Base-by-base conservation (phyloP, 2,113 vertebrate species). In the Microtus richardsoni region DNA sequence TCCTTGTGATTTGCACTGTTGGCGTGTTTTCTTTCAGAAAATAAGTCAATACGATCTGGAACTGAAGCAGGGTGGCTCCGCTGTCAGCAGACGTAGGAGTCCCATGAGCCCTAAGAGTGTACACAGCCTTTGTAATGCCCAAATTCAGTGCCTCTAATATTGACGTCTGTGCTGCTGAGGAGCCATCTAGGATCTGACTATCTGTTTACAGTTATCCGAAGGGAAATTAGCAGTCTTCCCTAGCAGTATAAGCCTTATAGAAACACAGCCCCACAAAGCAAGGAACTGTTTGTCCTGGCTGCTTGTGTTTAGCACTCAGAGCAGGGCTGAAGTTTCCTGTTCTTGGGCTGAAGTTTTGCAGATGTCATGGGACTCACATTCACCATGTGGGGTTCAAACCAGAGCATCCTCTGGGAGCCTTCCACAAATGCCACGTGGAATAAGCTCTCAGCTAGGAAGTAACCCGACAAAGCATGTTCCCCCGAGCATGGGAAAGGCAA, bases 201-300 rank as follows among this genome's bases (percentile, higher is more conserved):
- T 97, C 79, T 97, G 93, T 97, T 97, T 97, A 58, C 58, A 58
- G 97, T 96, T 7, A 73, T 97, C 96, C 97, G 96, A 96, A 36
- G 84, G 91, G 91, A 97, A 98, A 96, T 96, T 97, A 96, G 98
- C 94, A 90, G 94, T 87, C 98, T 97, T 89, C 98, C 87, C 2
- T 98, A 96, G 91, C 97, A 71, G 93, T 96, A 87, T 87, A 93
- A 97, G 79, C 95, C 94, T 73, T 97, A 66, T 87, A 95, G 96
- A 98, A 98, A 98, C 92, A 95, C 58, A 95, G 97, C 96, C 54
- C 79, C 16, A 0, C 93, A 91, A 95, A 97, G 92, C 96, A 98
- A 98, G 96, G 90, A 94, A 73, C 75, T 84, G 80, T 91, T 82
- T 96, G 73, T 95, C 68, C 83, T 49, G 92, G 68, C 95, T 49